Evolutionary conservation across 2,888 invertebrate species (phyloP).

Genomic region (Diaprepes abbreviatus): DNA sequence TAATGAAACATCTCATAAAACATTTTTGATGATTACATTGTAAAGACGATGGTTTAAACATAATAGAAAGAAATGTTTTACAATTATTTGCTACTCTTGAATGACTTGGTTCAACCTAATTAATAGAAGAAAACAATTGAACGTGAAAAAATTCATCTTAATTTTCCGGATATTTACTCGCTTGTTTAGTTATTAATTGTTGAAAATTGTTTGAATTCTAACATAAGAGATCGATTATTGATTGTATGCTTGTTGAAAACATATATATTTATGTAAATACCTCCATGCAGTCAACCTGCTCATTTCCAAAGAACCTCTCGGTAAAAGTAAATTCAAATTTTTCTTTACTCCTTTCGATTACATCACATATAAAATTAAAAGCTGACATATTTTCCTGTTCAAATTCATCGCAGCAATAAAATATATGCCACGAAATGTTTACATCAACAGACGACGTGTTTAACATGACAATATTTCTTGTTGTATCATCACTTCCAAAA

Average conservation of each 20-base stretch:
- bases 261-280: constrained; percentile 43
- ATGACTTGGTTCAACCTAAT: constrained; percentile 47
- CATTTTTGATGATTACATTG: constrained; percentile 17
- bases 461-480: constrained; percentile 50
- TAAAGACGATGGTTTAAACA: constrained; percentile 48
- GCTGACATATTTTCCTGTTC: not conserved
- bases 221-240: too few species aligned
- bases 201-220: too few species aligned
- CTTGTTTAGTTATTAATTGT: too few species aligned
- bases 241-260: too few species aligned
- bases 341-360: constrained; percentile 3
- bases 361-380: constrained; percentile 39
- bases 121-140: too few species aligned
- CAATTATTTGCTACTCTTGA: constrained; percentile 39
- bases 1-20: constrained; percentile 44
- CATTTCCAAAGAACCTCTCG: constrained; percentile 26
- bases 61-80: constrained; percentile 39
- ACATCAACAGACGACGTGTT: constrained; percentile 55
- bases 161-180: too few species aligned
- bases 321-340: constrained; percentile 36
- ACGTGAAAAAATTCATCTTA: too few species aligned
- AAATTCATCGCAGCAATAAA: constrained; percentile 13
- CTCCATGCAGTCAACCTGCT: constrained; percentile 42
- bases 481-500: constrained; percentile 44
- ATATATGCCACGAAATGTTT: constrained; percentile 54